Conservation (phyloP, 2,797 vertebrate genomes). For the Pseudotriccus pelzelni region DNA sequence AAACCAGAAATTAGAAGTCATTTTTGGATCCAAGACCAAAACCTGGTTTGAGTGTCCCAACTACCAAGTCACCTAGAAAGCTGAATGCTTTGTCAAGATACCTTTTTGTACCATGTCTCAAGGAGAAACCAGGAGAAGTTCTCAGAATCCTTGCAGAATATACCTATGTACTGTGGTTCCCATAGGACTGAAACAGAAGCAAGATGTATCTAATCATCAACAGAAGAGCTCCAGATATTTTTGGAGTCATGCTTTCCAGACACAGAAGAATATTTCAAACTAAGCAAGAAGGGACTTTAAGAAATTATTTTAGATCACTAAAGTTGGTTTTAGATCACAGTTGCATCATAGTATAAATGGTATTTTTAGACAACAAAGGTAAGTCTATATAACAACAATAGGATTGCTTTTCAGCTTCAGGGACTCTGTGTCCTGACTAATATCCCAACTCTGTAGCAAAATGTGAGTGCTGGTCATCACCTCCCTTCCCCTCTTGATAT, state of each 20-base stretch:
- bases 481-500: background rate
- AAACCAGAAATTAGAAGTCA: background rate
- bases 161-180: background rate
- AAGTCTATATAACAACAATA: background rate
- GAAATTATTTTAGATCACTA: background rate
- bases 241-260: background rate
- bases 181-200: background rate
- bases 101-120: background rate
- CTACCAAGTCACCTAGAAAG: background rate
- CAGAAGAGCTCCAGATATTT: background rate
- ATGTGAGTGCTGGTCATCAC: background rate
- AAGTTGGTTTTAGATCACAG: background rate
- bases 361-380: background rate
- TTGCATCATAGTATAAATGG: background rate
- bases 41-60: background rate
- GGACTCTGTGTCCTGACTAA: background rate
- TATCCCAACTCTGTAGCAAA: background rate
- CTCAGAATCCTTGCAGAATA: background rate
- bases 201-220: background rate
- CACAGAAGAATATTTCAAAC: background rate
- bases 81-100: background rate
- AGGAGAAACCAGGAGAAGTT: background rate
- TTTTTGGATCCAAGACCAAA: background rate
- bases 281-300: background rate
- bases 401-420: background rate